These are phyloP conservation scores for Pammene aurita DNA, from an alignment of 2,888 invertebrate species.

Conservation along the genomic window DNA sequence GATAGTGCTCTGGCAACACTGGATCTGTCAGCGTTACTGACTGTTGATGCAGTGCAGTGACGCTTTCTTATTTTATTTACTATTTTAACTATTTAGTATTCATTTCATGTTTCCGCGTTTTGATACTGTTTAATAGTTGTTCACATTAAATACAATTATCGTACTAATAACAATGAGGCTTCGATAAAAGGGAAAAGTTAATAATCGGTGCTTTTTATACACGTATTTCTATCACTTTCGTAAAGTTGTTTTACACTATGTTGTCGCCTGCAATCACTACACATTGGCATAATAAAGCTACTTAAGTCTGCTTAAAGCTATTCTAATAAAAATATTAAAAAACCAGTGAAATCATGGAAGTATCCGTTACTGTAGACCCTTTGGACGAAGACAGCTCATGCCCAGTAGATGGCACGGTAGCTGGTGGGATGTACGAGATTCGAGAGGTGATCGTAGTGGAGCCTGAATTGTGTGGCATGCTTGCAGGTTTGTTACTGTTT, in stretches of 20 bases:
- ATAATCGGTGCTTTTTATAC: neutral
- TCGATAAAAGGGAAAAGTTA: neutral
- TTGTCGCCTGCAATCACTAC: neutral
- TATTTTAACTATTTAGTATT: neutral
- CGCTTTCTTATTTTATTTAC: neutral
- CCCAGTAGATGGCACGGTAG: neutral
- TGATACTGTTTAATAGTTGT: neutral
- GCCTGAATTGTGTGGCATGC: neutral
- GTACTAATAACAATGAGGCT: neutral
- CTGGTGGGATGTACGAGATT: neutral
- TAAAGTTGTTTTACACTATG: neutral
- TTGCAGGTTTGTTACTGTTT: neutral
- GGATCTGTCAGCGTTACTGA: too few relatives aligned
- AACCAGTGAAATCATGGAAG: neutral
- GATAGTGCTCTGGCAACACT: too few relatives aligned
- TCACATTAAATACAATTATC: neutral
- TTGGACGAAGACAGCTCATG: neutral
- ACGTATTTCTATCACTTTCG: neutral
- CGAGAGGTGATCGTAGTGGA: conserved; percentile 1
- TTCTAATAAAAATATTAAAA: neutral
- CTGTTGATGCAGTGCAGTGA: too few relatives aligned
- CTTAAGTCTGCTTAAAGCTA: conserved; percentile 2
- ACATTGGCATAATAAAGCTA: neutral
- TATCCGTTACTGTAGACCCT: neutral
- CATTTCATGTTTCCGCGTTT: neutral